Evolutionary conservation across 2,113 vertebrate species (phyloP).

Genomic region (Trachemys scripta): DNA sequence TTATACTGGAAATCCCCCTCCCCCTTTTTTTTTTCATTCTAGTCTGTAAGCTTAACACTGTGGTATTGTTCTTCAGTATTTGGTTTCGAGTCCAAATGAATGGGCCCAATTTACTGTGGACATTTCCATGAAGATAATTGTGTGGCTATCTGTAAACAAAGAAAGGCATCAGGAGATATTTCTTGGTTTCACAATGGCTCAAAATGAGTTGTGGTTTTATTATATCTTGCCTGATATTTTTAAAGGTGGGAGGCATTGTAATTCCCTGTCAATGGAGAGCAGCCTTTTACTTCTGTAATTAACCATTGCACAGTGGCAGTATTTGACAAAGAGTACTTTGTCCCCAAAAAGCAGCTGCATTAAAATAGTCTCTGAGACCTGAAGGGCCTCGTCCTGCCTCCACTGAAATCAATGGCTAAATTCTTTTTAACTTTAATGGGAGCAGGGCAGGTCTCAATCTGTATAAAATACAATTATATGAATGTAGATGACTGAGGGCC

Average conservation of each 20-base stretch:
- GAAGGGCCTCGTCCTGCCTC: neutral
- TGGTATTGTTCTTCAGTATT: neutral
- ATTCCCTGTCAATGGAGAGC: fast-evolving
- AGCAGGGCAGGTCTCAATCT: neutral
- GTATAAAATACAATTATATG: neutral
- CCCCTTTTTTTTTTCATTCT: neutral
- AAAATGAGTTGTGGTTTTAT: neutral
- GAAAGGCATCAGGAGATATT: neutral
- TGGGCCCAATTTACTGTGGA: too few relatives aligned
- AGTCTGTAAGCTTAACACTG: neutral
- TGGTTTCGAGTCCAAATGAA: neutral
- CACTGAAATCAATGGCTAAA: neutral
- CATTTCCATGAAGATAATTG: neutral
- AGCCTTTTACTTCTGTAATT: neutral
- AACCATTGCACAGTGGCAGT: neutral
- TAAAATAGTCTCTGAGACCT: neutral
- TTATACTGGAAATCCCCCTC: neutral
- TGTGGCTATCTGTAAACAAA: neutral
- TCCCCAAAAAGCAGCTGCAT: neutral
- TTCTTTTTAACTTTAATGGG: neutral
- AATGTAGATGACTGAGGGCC: neutral
- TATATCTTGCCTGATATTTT: neutral
- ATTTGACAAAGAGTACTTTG: neutral
- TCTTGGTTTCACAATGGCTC: neutral
- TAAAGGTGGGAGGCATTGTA: neutral